Conservation (phyloP, 92 coral and sea anemone species). For the Galaxea fascicularis region DNA sequence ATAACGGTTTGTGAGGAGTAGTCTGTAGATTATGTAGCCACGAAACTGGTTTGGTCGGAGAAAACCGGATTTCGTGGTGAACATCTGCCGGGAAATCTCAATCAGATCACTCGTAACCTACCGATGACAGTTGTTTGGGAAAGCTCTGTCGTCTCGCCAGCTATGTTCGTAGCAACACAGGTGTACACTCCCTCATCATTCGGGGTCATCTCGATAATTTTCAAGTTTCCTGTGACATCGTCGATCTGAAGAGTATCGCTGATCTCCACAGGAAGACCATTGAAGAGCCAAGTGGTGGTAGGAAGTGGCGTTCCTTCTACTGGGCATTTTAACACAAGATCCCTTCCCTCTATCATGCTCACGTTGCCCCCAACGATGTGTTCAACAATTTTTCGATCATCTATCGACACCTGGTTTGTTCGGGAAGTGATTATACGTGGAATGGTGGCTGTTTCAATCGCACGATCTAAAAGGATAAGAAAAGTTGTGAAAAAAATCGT, state of each 20-base stretch:
- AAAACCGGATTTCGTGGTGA: too few species aligned
- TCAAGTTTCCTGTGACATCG: constrained; percentile 60
- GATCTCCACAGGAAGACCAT: constrained; percentile 59
- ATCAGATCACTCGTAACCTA: constrained; percentile 26
- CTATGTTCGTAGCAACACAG: constrained; percentile 81
- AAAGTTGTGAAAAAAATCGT: too few species aligned
- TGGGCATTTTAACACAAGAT: constrained; percentile 79
- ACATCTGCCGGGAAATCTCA: too few species aligned
- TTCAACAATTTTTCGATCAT: constrained; percentile 40
- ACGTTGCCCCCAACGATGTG: constrained; percentile 70
- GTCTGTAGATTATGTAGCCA: background rate
- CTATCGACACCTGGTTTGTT: constrained; percentile 3
- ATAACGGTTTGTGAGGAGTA: too few species aligned
- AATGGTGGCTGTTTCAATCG: constrained; percentile 18
- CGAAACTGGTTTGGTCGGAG: too few species aligned
- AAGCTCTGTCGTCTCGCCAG: constrained; percentile 74
- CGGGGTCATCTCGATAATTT: constrained; percentile 74
- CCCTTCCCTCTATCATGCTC: constrained; percentile 79
- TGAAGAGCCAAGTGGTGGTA: constrained; percentile 71
- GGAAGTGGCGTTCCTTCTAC: constrained; percentile 79
- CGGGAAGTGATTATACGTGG: constrained; percentile 56
- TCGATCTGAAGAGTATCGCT: constrained; percentile 75
- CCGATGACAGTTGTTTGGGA: constrained; percentile 82
- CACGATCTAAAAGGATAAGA: constrained; percentile 49
- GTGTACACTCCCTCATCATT: constrained; percentile 77